A percentile compares a stretch with the other conserved stretches of the same genome.
These are phyloP conservation scores for Haliclona indistincta DNA, from an alignment of 37 sponge, comb jelly and placozoan species.

Conservation along the genomic window DNA sequence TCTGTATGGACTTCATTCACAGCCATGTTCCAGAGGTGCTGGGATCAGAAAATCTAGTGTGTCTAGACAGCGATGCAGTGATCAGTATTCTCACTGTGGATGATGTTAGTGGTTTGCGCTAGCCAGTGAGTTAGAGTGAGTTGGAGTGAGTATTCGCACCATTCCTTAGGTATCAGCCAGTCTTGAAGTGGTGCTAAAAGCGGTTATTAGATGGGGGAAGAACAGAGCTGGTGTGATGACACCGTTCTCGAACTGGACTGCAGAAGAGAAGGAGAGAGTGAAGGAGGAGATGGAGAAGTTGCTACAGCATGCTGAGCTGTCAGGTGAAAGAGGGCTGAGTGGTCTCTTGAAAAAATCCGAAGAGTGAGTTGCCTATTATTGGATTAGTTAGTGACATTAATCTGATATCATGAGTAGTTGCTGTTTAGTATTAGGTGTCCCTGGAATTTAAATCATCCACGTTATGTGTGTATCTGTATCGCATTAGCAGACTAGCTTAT, in stretches of 20 bases:
- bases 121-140: neutral
- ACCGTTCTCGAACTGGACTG: slow-evolving; percentile 41
- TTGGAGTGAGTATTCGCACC: neutral
- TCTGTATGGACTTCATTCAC: slow-evolving; percentile 51
- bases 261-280: slow-evolving; percentile 41
- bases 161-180: neutral
- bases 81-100: slow-evolving; percentile 30
- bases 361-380: too few relatives aligned
- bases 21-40: slow-evolving; percentile 50
- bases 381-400: too few relatives aligned
- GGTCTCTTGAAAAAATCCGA: too few relatives aligned
- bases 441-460: too few relatives aligned
- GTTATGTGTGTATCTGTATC: too few relatives aligned
- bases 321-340: too few relatives aligned
- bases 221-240: slow-evolving; percentile 32
- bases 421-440: too few relatives aligned
- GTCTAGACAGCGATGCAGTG: slow-evolving; percentile 45
- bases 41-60: slow-evolving; percentile 33
- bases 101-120: neutral
- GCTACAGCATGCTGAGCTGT: slow-evolving; percentile 54
- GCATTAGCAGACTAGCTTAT: too few relatives aligned
- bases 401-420: too few relatives aligned
- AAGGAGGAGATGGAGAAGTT: slow-evolving; percentile 37
- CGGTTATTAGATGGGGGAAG: slow-evolving; percentile 69
- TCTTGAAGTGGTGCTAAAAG: slow-evolving; percentile 74